A percentile compares a stretch with the other conserved stretches of the same genome.
These are phyloP conservation scores for Paralichthys olivaceus DNA, from an alignment of 2,113 vertebrate species.

Conservation along the genomic window DNA sequence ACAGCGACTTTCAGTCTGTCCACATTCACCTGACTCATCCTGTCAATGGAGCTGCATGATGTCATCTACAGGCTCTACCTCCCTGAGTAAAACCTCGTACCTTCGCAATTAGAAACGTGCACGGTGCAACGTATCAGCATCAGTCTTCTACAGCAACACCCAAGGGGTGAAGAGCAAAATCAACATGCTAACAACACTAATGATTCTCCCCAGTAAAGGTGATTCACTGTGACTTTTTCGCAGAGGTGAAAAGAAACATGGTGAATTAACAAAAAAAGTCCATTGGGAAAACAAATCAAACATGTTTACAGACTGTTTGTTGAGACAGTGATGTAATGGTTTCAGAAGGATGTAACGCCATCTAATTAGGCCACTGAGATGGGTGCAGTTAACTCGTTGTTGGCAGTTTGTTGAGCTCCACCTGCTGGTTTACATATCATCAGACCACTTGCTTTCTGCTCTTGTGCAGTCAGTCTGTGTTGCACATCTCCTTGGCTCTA, in stretches of 20 bases:
- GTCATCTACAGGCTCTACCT: slow-evolving; percentile 58
- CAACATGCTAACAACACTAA: slow-evolving; percentile 38
- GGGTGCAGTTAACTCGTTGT: slow-evolving; percentile 28
- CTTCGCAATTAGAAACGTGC: slow-evolving; percentile 49
- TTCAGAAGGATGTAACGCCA: slow-evolving; percentile 9
- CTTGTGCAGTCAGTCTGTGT: not conserved
- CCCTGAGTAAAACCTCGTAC: slow-evolving; percentile 45
- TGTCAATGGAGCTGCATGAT: slow-evolving; percentile 67
- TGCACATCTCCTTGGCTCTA: not conserved
- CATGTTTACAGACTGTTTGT: slow-evolving; percentile 39
- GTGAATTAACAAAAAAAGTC: slow-evolving; percentile 29
- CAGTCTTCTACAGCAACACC: slow-evolving; percentile 45
- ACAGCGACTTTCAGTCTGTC: slow-evolving; percentile 65
- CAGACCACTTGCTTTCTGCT: not conserved
- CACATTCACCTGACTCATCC: slow-evolving; percentile 76
- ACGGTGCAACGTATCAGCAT: slow-evolving; percentile 45
- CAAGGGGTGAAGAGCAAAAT: slow-evolving; percentile 32
- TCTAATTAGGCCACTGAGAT: slow-evolving; percentile 46
- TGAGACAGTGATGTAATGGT: slow-evolving; percentile 31
- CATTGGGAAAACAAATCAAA: slow-evolving; percentile 31
- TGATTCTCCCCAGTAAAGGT: slow-evolving; percentile 42
- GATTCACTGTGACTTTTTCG: slow-evolving; percentile 40
- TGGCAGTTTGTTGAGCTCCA: slow-evolving; percentile 55
- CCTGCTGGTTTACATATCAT: slow-evolving; percentile 50
- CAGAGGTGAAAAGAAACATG: slow-evolving; percentile 44